Base-by-base conservation (phyloP, 2,888 invertebrate species). In the Philaethria dido region DNA sequence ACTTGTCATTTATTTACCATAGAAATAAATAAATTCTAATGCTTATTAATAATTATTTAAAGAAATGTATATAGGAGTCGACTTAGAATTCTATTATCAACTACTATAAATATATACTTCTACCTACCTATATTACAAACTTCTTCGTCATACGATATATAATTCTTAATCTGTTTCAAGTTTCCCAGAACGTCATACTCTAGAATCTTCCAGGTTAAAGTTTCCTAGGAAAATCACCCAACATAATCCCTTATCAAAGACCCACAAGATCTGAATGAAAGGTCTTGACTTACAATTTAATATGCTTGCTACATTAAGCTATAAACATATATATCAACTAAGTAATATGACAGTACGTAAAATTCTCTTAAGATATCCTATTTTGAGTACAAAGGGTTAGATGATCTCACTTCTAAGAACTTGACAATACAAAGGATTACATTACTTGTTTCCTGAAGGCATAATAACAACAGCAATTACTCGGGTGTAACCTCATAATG, bases 381-480 rank as follows among this genome's bases (percentile, higher is more conserved):
- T 55, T 20, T 39, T 39, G 22, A n/a, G 14, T 42, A 39, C 39
- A 57, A 57, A 57, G 57, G 39, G 42, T 57, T 22, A 39, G 22
- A 39, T 39, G 22, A 20, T 57, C 57, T 57, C 36, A 57, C 36
- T 39, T 42, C 39, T 57, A 42, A 42, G 57, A 39, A 57, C 63
- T 25, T 63, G 16, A 64, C 55, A 67, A 44, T 60, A 54, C 64
- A 55, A 61, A 66, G 54, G 65, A 62, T 65, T 68, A 66, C 52
- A 69, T 62, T 66, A 70, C 60, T 59, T 66, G 66, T 69, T 70
- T 62, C 33, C 45, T 45, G 33, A 66, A 67, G 55, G 63, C 72
- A 80, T 82, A 83, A 84, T 78, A 85, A 86, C 82, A 84, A 87
- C 82, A 80, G 69, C 83, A 84, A 86, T 86, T 86, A 85, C 74